Percentiles rank a stretch among this genome's conserved stretches.
Evolutionary conservation across 2,113 vertebrate genomes (phyloP).

Genomic region (Eptatretus burgeri): DNA sequence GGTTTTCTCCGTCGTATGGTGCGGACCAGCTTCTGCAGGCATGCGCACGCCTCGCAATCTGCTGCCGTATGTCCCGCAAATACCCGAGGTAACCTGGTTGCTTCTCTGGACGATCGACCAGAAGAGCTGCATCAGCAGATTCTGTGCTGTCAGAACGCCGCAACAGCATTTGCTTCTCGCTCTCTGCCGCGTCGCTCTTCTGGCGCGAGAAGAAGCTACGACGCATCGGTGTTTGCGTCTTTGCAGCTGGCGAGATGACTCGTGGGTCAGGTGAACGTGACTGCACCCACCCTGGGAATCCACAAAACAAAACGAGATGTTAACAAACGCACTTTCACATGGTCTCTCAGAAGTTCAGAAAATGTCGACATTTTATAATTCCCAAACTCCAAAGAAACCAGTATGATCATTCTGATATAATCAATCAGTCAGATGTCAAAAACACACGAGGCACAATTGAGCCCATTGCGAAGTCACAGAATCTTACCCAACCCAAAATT

Average conservation of each 20-base stretch:
- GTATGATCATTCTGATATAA: too few species aligned
- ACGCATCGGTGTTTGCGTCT: constrained; percentile 53
- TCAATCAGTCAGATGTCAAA: too few species aligned
- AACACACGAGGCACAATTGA: too few species aligned
- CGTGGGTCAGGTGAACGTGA: too few species aligned
- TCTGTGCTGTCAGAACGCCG: neutral
- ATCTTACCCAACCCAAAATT: too few species aligned
- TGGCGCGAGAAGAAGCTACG: constrained; percentile 59
- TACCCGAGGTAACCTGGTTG: constrained; percentile 70
- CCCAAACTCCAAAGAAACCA: too few species aligned
- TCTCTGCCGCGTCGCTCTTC: constrained; percentile 21
- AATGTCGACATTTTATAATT: too few species aligned
- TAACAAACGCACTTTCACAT: too few species aligned
- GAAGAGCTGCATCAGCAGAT: neutral
- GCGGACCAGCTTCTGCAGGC: constrained; percentile 65
- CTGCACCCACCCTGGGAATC: too few species aligned
- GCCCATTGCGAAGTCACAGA: too few species aligned
- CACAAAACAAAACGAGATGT: too few species aligned
- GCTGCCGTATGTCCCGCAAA: constrained; percentile 35
- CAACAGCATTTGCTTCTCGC: constrained; percentile 15
- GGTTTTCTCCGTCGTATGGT: constrained; percentile 58
- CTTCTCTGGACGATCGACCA: constrained; percentile 24
- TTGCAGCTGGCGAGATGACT: constrained; percentile 13
- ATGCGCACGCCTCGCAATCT: constrained; percentile 41
- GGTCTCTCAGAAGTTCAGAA: too few species aligned